Evolutionary conservation across 2,888 invertebrate genomes (phyloP).

Genomic region (Plemyria rubiginata): DNA sequence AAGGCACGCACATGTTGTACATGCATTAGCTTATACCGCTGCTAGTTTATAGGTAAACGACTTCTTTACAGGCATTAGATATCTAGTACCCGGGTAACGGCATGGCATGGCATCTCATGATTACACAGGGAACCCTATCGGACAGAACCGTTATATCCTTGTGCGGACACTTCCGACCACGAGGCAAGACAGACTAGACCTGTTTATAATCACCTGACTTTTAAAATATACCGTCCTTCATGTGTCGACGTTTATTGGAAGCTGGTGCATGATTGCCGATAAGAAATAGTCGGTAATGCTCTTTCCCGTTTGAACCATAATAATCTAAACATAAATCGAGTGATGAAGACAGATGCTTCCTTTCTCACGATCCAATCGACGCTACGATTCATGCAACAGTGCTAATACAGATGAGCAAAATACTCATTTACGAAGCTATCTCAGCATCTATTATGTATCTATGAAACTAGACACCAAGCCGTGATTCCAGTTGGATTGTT

Average conservation of each 20-base stretch:
- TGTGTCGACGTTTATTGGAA: slow-evolving; percentile 40
- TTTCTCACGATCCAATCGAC: slow-evolving; percentile 30
- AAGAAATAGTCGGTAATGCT: slow-evolving; percentile 36
- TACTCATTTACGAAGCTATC: slow-evolving; percentile 6
- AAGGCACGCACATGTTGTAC: not conserved
- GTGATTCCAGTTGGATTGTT: slow-evolving; percentile 20
- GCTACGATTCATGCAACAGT: slow-evolving; percentile 11
- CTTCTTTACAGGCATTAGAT: slow-evolving; percentile 48
- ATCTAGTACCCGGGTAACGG: slow-evolving; percentile 56
- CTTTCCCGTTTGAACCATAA: slow-evolving; percentile 36
- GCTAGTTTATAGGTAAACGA: slow-evolving; percentile 57
- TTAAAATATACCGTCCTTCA: slow-evolving; percentile 44
- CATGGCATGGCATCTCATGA: slow-evolving; percentile 53
- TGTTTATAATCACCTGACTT: slow-evolving; percentile 44
- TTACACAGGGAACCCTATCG: slow-evolving; percentile 60
- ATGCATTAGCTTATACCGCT: slow-evolving; percentile 30
- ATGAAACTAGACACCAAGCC: slow-evolving; percentile 14
- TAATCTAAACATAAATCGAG: slow-evolving; percentile 30
- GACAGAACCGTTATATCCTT: slow-evolving; percentile 66
- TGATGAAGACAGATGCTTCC: slow-evolving; percentile 27
- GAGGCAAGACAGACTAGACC: slow-evolving; percentile 45
- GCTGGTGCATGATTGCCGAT: slow-evolving; percentile 34
- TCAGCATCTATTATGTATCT: slow-evolving; percentile 5
- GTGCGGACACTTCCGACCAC: slow-evolving; percentile 65
- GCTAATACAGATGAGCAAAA: slow-evolving; percentile 18